Base-by-base conservation (phyloP, 2,797 vertebrate genomes). In the Yasuhikotakia modesta region DNA sequence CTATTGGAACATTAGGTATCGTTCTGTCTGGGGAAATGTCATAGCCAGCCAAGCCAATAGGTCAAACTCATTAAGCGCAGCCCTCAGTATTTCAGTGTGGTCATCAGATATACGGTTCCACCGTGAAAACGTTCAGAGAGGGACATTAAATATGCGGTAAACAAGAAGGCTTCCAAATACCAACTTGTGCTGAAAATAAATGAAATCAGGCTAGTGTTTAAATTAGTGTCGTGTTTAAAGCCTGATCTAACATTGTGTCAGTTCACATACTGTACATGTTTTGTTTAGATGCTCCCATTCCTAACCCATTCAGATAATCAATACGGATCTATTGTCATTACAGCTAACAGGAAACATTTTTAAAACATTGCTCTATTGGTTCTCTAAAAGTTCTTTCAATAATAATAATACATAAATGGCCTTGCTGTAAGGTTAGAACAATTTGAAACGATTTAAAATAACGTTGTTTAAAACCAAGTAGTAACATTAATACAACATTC, bases 11-110 rank as follows among this genome's bases (percentile, higher is more conserved):
- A 72, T 60, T 58, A 22, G 13, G 32, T 57, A 67, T 55, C 50
- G 11, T 46, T 57, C 74, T 69, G 55, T 67, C 53, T 2, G 7
- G n/a, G 57, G 35, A 82, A 65, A 70, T 66, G 68, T 30, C 67
- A 76, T 35, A 35, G 46, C 21, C 48, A 24, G 46, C 16, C 57
- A 30, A 70, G 57, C 32, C 50, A 35, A 68, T 17, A 32, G 19
- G 53, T 63, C 72, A 46, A 0, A 19, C 13, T 30, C 35, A 77
- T 72, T 71, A 48, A 39, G 16, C 19, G 68, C 17, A 22, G n/a
- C 35, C 21, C 58, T 68, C 16, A 19, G 45, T 64, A 68, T 24
- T 69, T 69, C 30, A 58, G 50, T 81, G 30, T 2, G n/a, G 5
- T 63, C 8, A 4, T 63, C 58, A 30, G 68, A 73, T 67, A 73